A percentile compares a stretch with the other conserved stretches of the same genome.
Conservation (phyloP, 2,888 invertebrate species). For the Tyria jacobaeae region DNA sequence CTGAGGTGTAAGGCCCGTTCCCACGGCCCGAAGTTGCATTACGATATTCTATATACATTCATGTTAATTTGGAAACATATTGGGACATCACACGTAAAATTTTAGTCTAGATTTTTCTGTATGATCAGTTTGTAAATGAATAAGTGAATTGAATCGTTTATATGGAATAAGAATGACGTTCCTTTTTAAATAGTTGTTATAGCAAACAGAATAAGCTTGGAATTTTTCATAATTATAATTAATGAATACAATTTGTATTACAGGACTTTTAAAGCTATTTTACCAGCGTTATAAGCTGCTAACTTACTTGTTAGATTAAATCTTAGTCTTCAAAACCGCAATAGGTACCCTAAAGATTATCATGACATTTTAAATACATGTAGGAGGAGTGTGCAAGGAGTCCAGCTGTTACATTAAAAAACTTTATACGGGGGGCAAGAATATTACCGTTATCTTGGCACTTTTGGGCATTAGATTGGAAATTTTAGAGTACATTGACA, state of each 20-base stretch:
- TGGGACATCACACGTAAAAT: slow-evolving; percentile 34
- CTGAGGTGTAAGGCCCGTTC: slow-evolving; percentile 37
- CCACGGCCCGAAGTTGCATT: slow-evolving; percentile 42
- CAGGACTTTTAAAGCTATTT: no score
- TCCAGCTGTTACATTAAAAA: no score
- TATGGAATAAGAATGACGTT: background rate
- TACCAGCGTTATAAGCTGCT: no score
- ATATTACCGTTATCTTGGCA: no score
- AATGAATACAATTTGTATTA: no score
- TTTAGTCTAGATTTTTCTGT: slow-evolving; percentile 28
- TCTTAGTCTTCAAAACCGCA: no score
- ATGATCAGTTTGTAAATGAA: background rate
- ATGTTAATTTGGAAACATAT: slow-evolving; percentile 39
- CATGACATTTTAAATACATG: no score
- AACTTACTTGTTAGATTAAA: background rate
- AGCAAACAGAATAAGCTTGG: background rate
- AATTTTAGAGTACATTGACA: no score
- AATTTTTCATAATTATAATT: no score
- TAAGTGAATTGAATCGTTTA: background rate
- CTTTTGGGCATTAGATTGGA: background rate
- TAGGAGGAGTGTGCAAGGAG: no score
- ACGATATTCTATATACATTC: slow-evolving; percentile 23
- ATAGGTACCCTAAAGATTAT: no score
- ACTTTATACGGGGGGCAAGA: no score
- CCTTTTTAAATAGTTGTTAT: background rate